Conservation (phyloP, 2,113 vertebrate genomes). For the Tringa solitaria region DNA sequence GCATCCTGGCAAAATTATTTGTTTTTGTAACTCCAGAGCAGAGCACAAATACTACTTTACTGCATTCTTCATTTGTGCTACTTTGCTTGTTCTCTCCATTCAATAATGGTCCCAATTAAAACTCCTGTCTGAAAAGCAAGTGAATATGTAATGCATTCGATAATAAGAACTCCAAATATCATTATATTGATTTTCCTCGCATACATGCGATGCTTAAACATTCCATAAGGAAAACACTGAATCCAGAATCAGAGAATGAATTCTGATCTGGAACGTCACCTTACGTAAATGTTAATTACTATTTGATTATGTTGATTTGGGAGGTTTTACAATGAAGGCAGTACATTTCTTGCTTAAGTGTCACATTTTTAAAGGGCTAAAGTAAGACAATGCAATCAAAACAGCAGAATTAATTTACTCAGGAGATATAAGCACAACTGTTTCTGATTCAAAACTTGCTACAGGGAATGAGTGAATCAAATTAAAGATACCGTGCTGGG, state of each 20-base stretch:
- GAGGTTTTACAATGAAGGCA: not conserved
- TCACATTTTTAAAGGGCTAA: not conserved
- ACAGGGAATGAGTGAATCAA: not conserved
- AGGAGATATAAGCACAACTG: not conserved
- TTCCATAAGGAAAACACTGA: not conserved
- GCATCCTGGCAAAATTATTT: not conserved
- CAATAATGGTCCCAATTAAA: not conserved
- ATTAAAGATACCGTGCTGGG: not conserved
- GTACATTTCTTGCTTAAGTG: not conserved
- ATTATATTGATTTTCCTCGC: not conserved
- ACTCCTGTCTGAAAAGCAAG: not conserved
- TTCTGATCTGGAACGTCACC: not conserved
- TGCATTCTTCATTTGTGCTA: not conserved
- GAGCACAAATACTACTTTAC: not conserved
- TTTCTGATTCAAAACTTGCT: not conserved
- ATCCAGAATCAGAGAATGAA: not conserved
- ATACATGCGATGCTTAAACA: not conserved
- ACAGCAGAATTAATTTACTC: not conserved
- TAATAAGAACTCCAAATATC: not conserved
- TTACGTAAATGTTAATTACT: not conserved
- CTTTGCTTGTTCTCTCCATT: not conserved
- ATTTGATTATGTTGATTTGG: not conserved
- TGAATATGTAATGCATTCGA: not conserved
- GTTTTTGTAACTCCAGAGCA: not conserved
- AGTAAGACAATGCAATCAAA: not conserved